These are phyloP conservation scores for Idaea biselata DNA, from an alignment of 2,888 invertebrate species.

Conservation along the genomic window DNA sequence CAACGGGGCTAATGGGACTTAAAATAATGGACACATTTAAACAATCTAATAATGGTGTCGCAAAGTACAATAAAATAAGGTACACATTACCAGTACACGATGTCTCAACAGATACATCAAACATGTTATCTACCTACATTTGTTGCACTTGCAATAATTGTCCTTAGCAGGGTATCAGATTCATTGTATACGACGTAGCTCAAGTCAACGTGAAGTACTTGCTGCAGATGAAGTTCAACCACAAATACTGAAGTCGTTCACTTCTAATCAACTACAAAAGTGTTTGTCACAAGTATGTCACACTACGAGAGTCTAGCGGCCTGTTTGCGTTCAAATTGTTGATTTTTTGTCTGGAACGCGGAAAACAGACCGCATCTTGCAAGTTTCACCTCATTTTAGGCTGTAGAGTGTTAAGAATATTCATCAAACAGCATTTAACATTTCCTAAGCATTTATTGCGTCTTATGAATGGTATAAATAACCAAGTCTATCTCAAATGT, in stretches of 20 bases:
- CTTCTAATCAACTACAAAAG: too few species aligned
- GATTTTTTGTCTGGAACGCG: neutral
- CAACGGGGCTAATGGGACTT: too few species aligned
- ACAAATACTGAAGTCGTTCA: constrained; percentile 78
- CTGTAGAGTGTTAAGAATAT: neutral
- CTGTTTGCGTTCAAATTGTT: neutral
- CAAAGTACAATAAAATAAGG: too few species aligned
- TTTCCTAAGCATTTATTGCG: neutral
- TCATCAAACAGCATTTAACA: too few species aligned
- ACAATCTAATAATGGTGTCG: too few species aligned
- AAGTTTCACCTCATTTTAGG: neutral
- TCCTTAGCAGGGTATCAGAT: constrained; percentile 72
- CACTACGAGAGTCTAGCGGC: too few species aligned
- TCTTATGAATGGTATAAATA: neutral
- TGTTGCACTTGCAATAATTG: constrained; percentile 22
- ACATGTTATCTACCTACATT: neutral
- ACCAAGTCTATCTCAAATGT: neutral
- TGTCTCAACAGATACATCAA: neutral
- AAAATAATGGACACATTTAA: too few species aligned
- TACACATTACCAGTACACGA: too few species aligned
- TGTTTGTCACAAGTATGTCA: too few species aligned
- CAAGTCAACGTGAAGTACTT: constrained; percentile 96
- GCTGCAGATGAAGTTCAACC: constrained; percentile 92
- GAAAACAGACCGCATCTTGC: neutral
- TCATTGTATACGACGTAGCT: constrained; percentile 96